Evolutionary conservation across 2,113 vertebrate species (phyloP).

Genomic region (Gasterosteus aculeatus): DNA sequence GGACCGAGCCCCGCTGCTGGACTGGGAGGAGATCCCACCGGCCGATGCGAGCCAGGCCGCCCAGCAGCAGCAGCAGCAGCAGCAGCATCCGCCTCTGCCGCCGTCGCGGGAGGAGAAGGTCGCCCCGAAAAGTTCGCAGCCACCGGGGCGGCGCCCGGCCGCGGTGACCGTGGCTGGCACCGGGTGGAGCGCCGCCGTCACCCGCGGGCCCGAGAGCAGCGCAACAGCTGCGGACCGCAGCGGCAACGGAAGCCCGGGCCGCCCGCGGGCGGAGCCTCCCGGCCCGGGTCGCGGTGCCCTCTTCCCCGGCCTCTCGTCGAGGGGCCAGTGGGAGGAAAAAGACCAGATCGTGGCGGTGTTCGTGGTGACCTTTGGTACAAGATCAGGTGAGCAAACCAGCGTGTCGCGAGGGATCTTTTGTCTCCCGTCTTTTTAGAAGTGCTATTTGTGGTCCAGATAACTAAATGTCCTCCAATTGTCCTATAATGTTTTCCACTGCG

Average conservation of each 20-base stretch:
- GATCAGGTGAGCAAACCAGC: constrained; percentile 84
- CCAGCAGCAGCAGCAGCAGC: constrained; percentile 41
- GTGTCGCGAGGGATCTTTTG: neutral
- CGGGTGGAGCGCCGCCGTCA: constrained; percentile 57
- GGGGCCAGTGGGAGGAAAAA: constrained; percentile 87
- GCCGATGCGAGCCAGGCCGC: constrained; percentile 72
- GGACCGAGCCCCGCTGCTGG: constrained; percentile 91
- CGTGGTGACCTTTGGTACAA: constrained; percentile 94
- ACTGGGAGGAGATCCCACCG: constrained; percentile 91
- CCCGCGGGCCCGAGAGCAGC: constrained; percentile 42
- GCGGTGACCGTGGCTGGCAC: constrained; percentile 48
- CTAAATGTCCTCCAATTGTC: neutral
- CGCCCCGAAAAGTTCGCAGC: constrained; percentile 63
- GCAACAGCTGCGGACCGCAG: constrained; percentile 66
- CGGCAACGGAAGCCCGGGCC: constrained; percentile 54
- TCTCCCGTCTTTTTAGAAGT: neutral
- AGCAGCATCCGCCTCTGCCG: constrained; percentile 12
- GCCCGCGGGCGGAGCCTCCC: constrained; percentile 33
- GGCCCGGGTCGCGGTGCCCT: constrained; percentile 48
- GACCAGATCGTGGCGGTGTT: constrained; percentile 95
- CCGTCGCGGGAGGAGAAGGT: constrained; percentile 48
- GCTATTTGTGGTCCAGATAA: neutral
- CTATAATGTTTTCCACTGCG: neutral
- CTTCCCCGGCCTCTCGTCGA: constrained; percentile 64
- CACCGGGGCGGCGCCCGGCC: constrained; percentile 48